A percentile compares a stretch with the other conserved stretches of the same genome.
phyloP scores from a whole-genome alignment of 2,888 invertebrate species.

The Dolomedes plantarius region DNA sequence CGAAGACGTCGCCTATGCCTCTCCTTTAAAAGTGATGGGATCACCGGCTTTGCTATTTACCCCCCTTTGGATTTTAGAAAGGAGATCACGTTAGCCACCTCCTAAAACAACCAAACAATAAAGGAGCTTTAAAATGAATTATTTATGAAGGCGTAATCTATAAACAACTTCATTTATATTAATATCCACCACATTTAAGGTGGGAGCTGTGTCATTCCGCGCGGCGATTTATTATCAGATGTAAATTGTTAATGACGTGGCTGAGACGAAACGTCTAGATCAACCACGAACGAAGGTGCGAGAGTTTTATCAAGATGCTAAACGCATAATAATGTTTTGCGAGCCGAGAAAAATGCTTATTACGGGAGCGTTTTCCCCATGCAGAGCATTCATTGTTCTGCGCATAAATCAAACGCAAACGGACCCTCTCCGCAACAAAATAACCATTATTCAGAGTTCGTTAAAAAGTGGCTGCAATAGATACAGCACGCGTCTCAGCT shows the following conservation, averaged over 20 bases:
- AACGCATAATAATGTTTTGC: neutral
- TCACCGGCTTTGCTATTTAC: no score
- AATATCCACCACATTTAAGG: conserved; percentile 1
- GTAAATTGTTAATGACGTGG: neutral
- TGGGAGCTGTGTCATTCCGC: neutral
- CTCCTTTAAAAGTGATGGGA: no score
- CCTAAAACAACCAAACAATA: neutral
- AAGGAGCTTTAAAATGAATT: neutral
- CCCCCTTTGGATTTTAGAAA: neutral
- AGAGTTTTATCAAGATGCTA: neutral
- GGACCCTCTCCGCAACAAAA: neutral
- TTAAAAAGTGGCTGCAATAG: no score
- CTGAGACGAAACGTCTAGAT: neutral
- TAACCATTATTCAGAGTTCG: neutral
- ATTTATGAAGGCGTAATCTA: conserved; percentile 3
- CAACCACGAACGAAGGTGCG: neutral
- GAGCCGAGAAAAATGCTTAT: neutral
- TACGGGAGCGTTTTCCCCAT: neutral
- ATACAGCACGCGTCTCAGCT: no score
- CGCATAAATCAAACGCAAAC: neutral
- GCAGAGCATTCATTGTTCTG: neutral
- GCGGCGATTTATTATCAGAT: neutral
- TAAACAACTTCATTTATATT: conserved; percentile 14
- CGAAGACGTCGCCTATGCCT: no score
- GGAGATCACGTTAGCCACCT: neutral